A percentile compares a stretch with the other conserved stretches of the same genome.
Evolutionary conservation across 2,888 invertebrate species (phyloP).

Genomic region (Nesidiocoris tenuis): DNA sequence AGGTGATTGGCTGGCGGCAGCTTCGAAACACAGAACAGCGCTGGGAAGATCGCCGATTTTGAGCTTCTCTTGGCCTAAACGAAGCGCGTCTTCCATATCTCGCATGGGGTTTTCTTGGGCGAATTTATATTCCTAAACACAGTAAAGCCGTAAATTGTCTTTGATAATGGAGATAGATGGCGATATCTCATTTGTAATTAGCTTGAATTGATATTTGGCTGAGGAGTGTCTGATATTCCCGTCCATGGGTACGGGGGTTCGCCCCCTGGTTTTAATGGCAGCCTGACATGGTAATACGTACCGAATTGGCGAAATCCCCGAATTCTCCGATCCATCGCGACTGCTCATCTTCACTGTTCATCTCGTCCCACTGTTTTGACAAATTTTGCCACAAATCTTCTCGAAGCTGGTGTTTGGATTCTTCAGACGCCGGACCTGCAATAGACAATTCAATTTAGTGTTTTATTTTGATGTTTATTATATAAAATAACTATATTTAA

Average conservation of each 20-base stretch:
- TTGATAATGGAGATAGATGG: too few species aligned
- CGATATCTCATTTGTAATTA: too few species aligned
- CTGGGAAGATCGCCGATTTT: constrained; percentile 88
- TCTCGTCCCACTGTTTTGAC: constrained; percentile 76
- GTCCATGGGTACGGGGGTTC: too few species aligned
- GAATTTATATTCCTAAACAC: constrained; percentile 70
- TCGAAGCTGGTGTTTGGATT: constrained; percentile 52
- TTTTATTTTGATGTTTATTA: too few species aligned
- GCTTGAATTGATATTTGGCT: background rate
- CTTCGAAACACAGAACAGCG: constrained; percentile 94
- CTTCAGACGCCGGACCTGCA: constrained; percentile 5
- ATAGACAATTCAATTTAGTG: too few species aligned
- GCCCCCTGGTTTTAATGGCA: too few species aligned
- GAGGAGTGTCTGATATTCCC: too few species aligned
- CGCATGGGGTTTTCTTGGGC: constrained; percentile 83
- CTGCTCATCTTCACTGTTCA: constrained; percentile 59
- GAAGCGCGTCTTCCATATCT: constrained; percentile 73
- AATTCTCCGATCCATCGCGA: constrained; percentile 72
- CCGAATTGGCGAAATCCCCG: constrained; percentile 60
- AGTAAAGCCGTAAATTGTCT: background rate
- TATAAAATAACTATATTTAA: too few species aligned
- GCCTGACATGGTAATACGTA: too few species aligned
- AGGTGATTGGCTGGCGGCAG: constrained; percentile 81
- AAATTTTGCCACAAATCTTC: constrained; percentile 63
- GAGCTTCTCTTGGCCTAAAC: constrained; percentile 80